Conservation (phyloP, 2,888 invertebrate species). For the Amphipyra tragopoginis region DNA sequence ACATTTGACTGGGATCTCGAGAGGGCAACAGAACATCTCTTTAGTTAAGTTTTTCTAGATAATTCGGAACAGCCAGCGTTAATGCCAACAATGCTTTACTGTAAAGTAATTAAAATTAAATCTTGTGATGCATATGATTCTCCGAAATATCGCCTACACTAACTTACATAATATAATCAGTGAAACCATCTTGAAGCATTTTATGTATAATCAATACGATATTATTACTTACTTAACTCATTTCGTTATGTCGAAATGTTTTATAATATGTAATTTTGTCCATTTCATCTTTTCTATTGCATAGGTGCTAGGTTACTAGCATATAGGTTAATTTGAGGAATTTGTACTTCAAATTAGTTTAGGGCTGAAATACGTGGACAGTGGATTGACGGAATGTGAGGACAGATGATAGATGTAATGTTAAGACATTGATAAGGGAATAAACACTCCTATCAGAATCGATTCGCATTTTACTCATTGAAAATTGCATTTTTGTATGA, state of each 20-base stretch:
- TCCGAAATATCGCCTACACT: constrained; percentile 31
- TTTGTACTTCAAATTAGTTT: constrained; percentile 34
- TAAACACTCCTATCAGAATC: too few species aligned
- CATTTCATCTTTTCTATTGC: constrained; percentile 9
- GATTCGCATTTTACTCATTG: too few species aligned
- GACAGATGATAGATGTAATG: not conserved
- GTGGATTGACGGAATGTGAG: constrained; percentile 22
- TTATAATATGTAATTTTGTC: constrained; percentile 4
- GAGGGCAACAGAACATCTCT: constrained; percentile 94
- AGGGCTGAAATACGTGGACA: constrained; percentile 3
- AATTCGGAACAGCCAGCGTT: constrained; percentile 37
- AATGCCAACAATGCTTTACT: constrained; percentile 43
- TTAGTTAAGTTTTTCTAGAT: constrained; percentile 71
- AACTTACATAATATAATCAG: constrained; percentile 8
- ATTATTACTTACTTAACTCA: constrained; percentile 2
- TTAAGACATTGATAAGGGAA: not conserved
- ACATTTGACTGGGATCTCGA: constrained; percentile 98
- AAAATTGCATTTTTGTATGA: too few species aligned
- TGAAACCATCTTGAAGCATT: constrained; percentile 17
- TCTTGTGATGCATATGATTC: constrained; percentile 35
- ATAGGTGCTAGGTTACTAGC: constrained; percentile 17
- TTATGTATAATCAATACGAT: constrained; percentile 3
- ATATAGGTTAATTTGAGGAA: constrained; percentile 24
- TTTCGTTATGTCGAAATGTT: constrained; percentile 5
- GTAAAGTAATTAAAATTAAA: constrained; percentile 35